Percentiles rank a stretch among this genome's conserved stretches.
phyloP scores from a whole-genome alignment of 2,888 invertebrate genomes.

The Thymelicus acteon region DNA sequence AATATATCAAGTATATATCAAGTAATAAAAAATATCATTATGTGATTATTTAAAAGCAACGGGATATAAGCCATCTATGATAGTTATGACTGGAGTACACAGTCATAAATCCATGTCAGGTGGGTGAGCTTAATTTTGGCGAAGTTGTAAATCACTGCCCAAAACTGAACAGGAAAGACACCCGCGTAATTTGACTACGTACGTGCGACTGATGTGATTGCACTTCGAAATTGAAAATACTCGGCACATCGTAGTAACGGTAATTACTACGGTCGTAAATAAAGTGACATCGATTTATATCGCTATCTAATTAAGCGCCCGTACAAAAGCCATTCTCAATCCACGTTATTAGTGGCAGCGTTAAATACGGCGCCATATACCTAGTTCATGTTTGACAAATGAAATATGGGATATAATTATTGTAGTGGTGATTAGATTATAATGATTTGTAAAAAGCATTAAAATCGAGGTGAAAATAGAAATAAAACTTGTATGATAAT shows the following conservation, averaged over 20 bases:
- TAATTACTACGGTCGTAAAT: conserved; percentile 31
- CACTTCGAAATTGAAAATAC: conserved; percentile 33
- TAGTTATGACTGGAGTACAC: conserved; percentile 37
- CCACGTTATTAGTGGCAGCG: conserved; percentile 9
- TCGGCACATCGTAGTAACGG: conserved; percentile 26
- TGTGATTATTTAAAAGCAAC: conserved; percentile 33
- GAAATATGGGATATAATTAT: conserved; percentile 4
- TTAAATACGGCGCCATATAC: not conserved
- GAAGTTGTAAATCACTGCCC: conserved; percentile 69
- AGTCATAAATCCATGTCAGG: conserved; percentile 52
- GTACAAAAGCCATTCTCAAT: conserved; percentile 18
- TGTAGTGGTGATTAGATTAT: not conserved
- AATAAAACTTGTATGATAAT: not conserved
- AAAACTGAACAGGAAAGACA: conserved; percentile 34
- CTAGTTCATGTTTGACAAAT: not conserved
- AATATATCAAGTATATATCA: conserved; percentile 1
- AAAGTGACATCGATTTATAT: conserved; percentile 34
- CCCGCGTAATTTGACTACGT: conserved; percentile 27
- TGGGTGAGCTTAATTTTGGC: conserved; percentile 55
- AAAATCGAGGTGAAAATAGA: not conserved
- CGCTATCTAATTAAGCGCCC: conserved; percentile 18
- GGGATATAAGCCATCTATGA: conserved; percentile 18
- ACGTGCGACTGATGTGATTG: conserved; percentile 25
- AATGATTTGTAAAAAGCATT: not conserved
- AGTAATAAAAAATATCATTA: conserved; percentile 16